Base-by-base conservation (phyloP, 2,113 vertebrate species). In the Carollia perspicillata region DNA sequence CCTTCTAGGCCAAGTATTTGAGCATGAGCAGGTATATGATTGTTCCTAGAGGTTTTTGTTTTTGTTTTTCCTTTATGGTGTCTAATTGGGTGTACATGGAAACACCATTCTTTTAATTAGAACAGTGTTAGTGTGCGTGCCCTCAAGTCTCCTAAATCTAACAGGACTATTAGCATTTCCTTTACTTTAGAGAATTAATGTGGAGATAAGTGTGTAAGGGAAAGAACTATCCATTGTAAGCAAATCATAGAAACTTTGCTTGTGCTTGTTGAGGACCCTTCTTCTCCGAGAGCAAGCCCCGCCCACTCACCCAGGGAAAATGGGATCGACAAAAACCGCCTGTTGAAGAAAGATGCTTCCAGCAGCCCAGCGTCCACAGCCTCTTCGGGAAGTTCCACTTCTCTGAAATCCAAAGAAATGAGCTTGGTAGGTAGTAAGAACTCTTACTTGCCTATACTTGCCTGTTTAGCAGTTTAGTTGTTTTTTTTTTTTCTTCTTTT, bases 381-480 rank as follows among this genome's bases (percentile, higher is more conserved):
- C 44, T 99, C 99, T 81, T 99, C 99, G 18, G 99, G 98, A 97
- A 99, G 99, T 95, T 99, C 99, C 4, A 96, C 99, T 88, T 99
- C 99, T 55, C 98, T 99, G 92, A 99, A 99, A 98, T 99, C 99
- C 97, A 99, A 99, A 98, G 99, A 99, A 98, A 98, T 99, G 72
- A 98, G 98, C 95, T 97, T 99, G 98, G 99, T 99, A 90, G 72
- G 98, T 98, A 66, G 68, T 95, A 26, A 49, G 63, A 72, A 60
- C 33, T 55, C 18, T 33, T 42, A n/a, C n/a, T 86, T 84, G 35
- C 66, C 33, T 17, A 2, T 42, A n/a, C 35, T 88, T 83, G 33
- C 66, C n/a, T 20, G 1, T 26, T 30, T 30, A 47, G 37, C 53
- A 51, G 42, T 72, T 35, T 8, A 0, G 9, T 60, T 60, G 22